A percentile compares a stretch with the other conserved stretches of the same genome.
These are phyloP conservation scores for Echinarachnius parma DNA, from an alignment of 53 echinoderm and acorn worm species.

Conservation along the genomic window DNA sequence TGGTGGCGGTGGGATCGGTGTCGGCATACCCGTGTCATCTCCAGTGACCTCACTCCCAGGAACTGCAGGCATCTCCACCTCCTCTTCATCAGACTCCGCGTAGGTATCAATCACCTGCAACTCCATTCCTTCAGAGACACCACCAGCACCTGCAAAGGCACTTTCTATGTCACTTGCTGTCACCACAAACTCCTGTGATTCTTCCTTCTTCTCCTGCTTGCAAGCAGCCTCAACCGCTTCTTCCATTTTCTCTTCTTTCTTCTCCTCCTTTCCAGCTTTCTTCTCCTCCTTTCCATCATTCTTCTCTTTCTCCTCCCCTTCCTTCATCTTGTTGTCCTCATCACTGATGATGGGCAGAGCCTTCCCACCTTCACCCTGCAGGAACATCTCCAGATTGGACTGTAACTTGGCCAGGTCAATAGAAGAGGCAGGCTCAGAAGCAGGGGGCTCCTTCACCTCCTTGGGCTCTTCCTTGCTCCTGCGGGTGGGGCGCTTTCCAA, in stretches of 20 bases:
- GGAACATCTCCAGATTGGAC: conserved; percentile 12
- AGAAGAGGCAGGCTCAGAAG: background rate
- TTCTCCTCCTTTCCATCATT: background rate
- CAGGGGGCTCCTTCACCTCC: conserved; percentile 7
- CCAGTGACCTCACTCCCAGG: background rate
- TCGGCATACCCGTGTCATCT: too few species aligned
- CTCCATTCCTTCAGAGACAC: conserved; percentile 37
- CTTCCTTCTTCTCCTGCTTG: conserved; percentile 9
- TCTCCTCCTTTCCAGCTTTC: conserved; percentile 13
- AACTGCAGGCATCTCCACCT: background rate
- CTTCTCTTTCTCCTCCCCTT: background rate
- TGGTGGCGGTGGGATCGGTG: too few species aligned
- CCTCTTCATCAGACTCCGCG: conserved; percentile 10
- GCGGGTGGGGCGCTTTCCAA: conserved; percentile 12
- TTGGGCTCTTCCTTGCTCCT: background rate
- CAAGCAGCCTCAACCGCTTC: conserved; percentile 7
- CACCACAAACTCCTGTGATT: conserved; percentile 14
- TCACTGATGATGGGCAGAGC: conserved; percentile 35
- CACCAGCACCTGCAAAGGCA: conserved; percentile 9
- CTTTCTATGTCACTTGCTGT: conserved; percentile 29
- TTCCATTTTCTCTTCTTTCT: conserved; percentile 11
- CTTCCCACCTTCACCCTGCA: conserved; percentile 14
- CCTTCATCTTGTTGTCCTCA: background rate
- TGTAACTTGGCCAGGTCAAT: background rate
- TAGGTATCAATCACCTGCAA: conserved; percentile 9